Percentiles rank a stretch among this genome's conserved stretches.
Conservation (phyloP, 2,888 invertebrate species). For the Lamellibrachia columna region DNA sequence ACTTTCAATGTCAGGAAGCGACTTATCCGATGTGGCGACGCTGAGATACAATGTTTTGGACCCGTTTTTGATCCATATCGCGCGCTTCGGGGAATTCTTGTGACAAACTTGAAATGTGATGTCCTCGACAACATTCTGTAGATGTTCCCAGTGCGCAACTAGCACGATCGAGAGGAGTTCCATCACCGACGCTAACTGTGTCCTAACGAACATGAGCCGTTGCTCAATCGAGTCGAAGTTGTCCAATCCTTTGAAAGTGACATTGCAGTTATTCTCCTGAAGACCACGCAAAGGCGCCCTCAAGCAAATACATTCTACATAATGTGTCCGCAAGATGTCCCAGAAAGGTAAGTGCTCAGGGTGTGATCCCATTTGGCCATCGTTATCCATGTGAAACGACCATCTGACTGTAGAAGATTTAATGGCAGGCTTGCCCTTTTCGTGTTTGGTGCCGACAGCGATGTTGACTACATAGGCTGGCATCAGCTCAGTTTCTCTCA, state of each 20-base stretch:
- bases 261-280: neutral
- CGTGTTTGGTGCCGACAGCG: neutral
- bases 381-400: neutral
- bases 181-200: neutral
- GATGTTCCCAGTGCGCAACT: neutral
- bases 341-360: neutral
- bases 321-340: neutral
- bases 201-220: neutral
- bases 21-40: neutral
- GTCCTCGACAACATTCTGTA: neutral
- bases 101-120: neutral
- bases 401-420: neutral
- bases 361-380: neutral
- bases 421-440: neutral
- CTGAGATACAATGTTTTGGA: neutral
- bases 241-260: neutral
- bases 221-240: neutral
- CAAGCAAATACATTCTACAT: neutral
- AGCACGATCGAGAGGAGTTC: neutral
- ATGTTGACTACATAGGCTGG: neutral
- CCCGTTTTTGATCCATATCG: neutral
- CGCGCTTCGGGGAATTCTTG: neutral
- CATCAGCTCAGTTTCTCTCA: neutral
- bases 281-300: neutral
- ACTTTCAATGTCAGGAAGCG: neutral